Evolutionary conservation across 2,113 vertebrate genomes (phyloP).

Genomic region (Megaceryle torquata): DNA sequence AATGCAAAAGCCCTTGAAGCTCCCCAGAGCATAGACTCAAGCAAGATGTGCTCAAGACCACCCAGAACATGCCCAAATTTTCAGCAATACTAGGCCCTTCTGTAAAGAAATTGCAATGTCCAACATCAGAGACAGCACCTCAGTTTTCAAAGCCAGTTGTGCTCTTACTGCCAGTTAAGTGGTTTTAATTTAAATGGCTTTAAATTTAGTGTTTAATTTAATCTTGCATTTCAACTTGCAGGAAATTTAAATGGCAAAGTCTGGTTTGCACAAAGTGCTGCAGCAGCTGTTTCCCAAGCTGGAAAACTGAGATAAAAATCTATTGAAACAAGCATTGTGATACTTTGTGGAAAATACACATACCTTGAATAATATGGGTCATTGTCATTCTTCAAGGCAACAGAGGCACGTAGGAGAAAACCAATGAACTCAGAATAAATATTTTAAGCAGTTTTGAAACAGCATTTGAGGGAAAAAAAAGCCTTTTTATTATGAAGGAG

Average conservation of each 20-base stretch:
- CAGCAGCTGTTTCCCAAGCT: not conserved
- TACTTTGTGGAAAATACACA: not conserved
- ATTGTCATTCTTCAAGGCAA: not conserved
- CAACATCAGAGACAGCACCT: not conserved
- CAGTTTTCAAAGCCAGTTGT: not conserved
- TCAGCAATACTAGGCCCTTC: not conserved
- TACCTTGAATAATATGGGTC: not conserved
- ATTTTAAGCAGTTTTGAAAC: not conserved
- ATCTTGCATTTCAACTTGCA: not conserved
- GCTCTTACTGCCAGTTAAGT: not conserved
- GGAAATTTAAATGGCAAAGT: not conserved
- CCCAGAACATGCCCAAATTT: not conserved
- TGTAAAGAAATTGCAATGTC: not conserved
- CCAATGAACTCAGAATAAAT: not conserved
- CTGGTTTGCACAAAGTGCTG: not conserved
- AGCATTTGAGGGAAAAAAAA: not conserved
- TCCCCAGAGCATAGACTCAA: fast-evolving
- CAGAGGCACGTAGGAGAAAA: not conserved
- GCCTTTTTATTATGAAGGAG: not conserved
- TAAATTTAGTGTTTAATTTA: not conserved
- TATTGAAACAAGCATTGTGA: not conserved
- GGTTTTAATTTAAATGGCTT: not conserved
- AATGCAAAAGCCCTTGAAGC: fast-evolving
- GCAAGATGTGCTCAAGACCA: not conserved
- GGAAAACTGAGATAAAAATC: not conserved